Base-by-base conservation (phyloP, 2,113 vertebrate genomes). In the Austrofundulus limnaeus region DNA sequence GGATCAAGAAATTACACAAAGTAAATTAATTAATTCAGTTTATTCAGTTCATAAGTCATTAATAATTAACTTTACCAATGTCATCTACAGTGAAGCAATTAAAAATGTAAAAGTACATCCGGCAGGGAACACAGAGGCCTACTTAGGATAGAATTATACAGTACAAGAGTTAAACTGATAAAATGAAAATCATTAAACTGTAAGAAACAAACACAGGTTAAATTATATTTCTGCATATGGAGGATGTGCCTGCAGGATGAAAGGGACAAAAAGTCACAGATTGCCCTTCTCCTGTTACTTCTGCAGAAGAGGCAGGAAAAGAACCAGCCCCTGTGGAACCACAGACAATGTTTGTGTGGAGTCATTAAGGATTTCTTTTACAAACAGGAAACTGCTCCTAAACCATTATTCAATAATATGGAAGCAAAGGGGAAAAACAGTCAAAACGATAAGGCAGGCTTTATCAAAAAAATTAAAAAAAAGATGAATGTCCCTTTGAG, bases 51-150 rank as follows among this genome's bases (percentile, higher is more conserved):
- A 23, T 5, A 23, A 23, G 12, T 13, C 20, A 23, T 48, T 48
- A 34, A 9, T 41, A 21, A n/a, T 21, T 48, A 20, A 11, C 19
- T 11, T 12, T 20, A 21, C 46, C 46, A 21, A 47, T 11, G 43
- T 46, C 42, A 46, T 59, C 24, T 3, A 11, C 34, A 15, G 15
- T 34, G 24, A 25, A 24, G 24, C 11, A 59, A 49, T 51, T 51
- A 58, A 42, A 49, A 56, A 56, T 66, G 23, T 20, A 56, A 56
- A 48, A 48, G 7, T n/a, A 48, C 14, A 47, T 25, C 19, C 25
- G 17, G 11, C 19, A 64, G 20, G 7, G 24, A 25, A 52, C 39
- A 37, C 31, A 39, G 34, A 38, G 28, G 53, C 24, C 34, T 31
- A 55, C 20, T 24, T 13, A 28, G 39, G 20, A 55, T 25, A 39